Evolutionary conservation across 2,888 invertebrate species (phyloP).

Genomic region (Drosophila dives): DNA sequence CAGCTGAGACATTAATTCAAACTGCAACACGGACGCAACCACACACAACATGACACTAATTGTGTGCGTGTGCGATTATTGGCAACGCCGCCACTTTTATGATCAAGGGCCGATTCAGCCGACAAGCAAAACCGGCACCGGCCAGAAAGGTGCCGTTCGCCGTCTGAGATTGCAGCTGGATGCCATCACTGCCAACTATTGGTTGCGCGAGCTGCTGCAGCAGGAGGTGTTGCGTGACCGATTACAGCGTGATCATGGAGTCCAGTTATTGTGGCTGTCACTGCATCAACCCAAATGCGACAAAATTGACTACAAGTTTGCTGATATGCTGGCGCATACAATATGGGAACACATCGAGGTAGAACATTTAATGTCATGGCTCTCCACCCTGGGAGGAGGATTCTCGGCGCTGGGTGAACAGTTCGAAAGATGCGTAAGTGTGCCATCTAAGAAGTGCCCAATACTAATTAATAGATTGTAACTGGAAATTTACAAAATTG

Average conservation of each 20-base stretch:
- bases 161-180: conserved; percentile 65
- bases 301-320: conserved; percentile 90
- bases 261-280: conserved; percentile 84
- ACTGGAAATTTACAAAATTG: conserved; percentile 59
- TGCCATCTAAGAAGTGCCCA: background rate
- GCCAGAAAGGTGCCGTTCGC: conserved; percentile 28
- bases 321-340: conserved; percentile 85
- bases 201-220: conserved; percentile 72
- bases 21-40: conserved; percentile 9
- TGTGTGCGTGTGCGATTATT: conserved; percentile 80
- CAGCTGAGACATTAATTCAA: conserved; percentile 13
- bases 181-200: conserved; percentile 74
- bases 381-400: conserved; percentile 98
- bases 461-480: background rate
- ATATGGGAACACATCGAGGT: conserved; percentile 89
- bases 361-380: conserved; percentile 95
- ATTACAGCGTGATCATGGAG: conserved; percentile 50
- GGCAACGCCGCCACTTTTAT: conserved; percentile 66
- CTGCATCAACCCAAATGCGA: conserved; percentile 87
- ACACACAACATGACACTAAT: conserved; percentile 64
- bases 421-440: conserved; percentile 89
- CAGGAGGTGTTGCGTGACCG: conserved; percentile 60
- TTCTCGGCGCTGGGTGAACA: conserved; percentile 98
- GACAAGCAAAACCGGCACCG: conserved; percentile 13
- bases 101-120: conserved; percentile 29